phyloP scores from a whole-genome alignment of 2,888 invertebrate species.

The Embidobia sp. region DNA sequence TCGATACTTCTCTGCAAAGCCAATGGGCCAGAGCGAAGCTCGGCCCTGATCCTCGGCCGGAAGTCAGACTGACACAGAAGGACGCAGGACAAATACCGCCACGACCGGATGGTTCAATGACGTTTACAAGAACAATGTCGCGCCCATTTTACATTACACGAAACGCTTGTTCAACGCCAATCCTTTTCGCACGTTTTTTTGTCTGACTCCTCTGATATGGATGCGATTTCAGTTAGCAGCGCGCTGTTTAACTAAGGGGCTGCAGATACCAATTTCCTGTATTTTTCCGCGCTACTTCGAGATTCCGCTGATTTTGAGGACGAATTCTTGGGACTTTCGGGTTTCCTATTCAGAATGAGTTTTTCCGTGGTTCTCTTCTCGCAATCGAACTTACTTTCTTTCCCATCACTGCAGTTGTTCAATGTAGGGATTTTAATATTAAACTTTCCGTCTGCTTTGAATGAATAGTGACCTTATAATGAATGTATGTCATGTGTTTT shows the following conservation, averaged over 20 bases:
- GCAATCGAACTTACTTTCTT: too few relatives aligned
- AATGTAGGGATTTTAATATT: too few relatives aligned
- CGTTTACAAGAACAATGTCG: slow-evolving; percentile 38
- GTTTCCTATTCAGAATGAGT: too few relatives aligned
- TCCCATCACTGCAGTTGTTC: too few relatives aligned
- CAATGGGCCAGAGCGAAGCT: slow-evolving; percentile 66
- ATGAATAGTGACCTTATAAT: too few relatives aligned
- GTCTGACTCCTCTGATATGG: slow-evolving; percentile 8
- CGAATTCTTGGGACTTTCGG: too few relatives aligned
- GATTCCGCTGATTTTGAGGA: too few relatives aligned
- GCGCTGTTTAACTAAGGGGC: too few relatives aligned
- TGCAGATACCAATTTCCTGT: too few relatives aligned
- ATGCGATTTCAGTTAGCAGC: slow-evolving; percentile 33
- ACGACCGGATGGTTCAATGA: slow-evolving; percentile 41
- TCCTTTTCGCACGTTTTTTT: slow-evolving; percentile 23
- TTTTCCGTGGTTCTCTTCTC: neutral
- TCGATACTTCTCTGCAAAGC: slow-evolving; percentile 73
- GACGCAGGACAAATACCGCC: slow-evolving; percentile 53
- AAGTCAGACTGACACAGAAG: slow-evolving; percentile 57
- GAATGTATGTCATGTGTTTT: too few relatives aligned
- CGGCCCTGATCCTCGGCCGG: slow-evolving; percentile 64
- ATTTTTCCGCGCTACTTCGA: too few relatives aligned
- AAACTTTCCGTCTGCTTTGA: too few relatives aligned
- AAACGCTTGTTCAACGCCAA: slow-evolving; percentile 24
- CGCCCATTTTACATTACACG: slow-evolving; percentile 23